These are phyloP conservation scores for Camarhynchus parvulus DNA, from an alignment of 2,113 vertebrate species.

Conservation along the genomic window DNA sequence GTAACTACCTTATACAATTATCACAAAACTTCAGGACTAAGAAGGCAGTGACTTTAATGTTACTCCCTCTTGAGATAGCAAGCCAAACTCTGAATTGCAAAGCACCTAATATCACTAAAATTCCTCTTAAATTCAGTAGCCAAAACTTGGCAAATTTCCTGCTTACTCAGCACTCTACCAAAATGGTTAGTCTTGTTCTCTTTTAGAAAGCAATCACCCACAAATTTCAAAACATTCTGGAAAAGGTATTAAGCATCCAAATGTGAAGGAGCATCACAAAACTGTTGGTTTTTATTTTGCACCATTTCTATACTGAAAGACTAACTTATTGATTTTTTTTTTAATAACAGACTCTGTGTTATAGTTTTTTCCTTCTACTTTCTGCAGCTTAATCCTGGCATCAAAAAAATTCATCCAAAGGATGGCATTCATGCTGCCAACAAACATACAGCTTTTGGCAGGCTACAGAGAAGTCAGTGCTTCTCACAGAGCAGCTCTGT, in stretches of 20 bases:
- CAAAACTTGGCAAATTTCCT: neutral
- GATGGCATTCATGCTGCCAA: neutral
- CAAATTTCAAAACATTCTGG: neutral
- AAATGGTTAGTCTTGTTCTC: neutral
- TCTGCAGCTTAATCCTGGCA: neutral
- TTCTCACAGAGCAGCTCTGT: constrained; percentile 45
- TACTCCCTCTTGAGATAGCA: neutral
- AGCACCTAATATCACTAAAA: neutral
- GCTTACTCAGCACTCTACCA: neutral
- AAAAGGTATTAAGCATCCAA: neutral
- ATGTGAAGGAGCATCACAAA: neutral
- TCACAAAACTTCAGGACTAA: neutral
- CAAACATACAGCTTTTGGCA: constrained; percentile 12
- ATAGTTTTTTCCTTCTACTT: neutral
- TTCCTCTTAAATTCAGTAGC: neutral
- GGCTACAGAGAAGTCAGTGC: neutral
- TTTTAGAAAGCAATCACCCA: neutral
- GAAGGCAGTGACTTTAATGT: neutral
- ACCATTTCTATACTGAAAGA: neutral
- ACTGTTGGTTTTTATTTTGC: neutral
- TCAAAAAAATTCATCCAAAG: neutral
- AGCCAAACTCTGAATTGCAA: neutral
- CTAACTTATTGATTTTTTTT: neutral
- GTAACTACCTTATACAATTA: neutral
- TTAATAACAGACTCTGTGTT: neutral